phyloP scores from a whole-genome alignment of 2,888 invertebrate species.

The Cantharis lateralis region DNA sequence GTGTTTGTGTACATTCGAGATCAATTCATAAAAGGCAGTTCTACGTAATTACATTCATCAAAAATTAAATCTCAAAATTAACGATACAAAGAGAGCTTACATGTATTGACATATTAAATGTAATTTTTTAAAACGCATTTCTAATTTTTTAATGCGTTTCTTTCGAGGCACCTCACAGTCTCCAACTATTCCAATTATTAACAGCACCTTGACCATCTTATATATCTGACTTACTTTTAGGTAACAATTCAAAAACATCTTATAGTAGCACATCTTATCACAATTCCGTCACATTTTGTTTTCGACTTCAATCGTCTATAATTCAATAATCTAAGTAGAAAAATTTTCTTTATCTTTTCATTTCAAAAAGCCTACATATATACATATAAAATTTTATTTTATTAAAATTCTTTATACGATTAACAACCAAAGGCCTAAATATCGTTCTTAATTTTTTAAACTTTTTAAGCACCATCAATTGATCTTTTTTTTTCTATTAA shows the following conservation, averaged over 20 bases:
- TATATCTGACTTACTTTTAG: conserved; percentile 17
- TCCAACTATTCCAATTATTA: conserved; percentile 34
- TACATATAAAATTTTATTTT: conserved; percentile 27
- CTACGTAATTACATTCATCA: conserved; percentile 25
- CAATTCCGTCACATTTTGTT: conserved; percentile 34
- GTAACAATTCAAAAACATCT: conserved; percentile 39
- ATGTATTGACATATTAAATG: conserved; percentile 39
- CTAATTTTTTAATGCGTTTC: conserved; percentile 13
- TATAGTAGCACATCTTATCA: conserved; percentile 48
- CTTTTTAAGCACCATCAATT: conserved; percentile 26
- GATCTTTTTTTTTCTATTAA: not conserved
- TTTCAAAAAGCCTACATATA: conserved; percentile 16
- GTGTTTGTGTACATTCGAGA: conserved; percentile 52
- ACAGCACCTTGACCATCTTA: conserved; percentile 38
- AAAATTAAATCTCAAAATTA: conserved; percentile 28
- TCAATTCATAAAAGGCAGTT: conserved; percentile 40
- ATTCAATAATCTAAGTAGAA: conserved; percentile 19
- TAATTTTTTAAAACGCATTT: conserved; percentile 18
- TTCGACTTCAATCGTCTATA: conserved; percentile 10
- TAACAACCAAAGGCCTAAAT: conserved; percentile 31
- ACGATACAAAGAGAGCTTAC: conserved; percentile 45
- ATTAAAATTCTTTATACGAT: conserved; percentile 21
- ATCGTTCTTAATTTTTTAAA: conserved; percentile 16
- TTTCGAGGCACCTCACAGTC: conserved; percentile 54
- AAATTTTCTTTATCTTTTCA: conserved; percentile 10